Evolutionary conservation across 37 sponge, comb jelly and placozoan species (phyloP), one percentile per base, ranked within the genome.

Genomic region (Oopsacas minuta): DNA sequence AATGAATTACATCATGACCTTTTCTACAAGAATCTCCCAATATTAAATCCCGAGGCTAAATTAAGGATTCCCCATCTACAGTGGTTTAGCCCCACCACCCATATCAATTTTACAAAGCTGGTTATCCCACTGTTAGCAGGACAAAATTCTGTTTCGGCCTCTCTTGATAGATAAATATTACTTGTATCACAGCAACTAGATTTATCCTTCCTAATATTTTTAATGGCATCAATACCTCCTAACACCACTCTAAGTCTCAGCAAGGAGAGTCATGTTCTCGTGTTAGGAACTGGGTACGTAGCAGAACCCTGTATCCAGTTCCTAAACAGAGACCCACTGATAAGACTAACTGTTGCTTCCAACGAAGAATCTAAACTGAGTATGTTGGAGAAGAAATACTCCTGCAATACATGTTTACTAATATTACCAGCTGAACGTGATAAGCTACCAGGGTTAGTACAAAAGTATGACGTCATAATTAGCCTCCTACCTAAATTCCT

Each of bases 261-360:
- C n/a, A 83, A 39, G 36, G 81, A 85, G 34, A 84, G 85, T 69
- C 37, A 86, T 8, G 92, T 98, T 5, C 89, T 98, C 30, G 82
- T 98, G 39, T 84, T 98, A 35, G 99, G 99, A 0, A 93, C 99
- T 0, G 96, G 99, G 5, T 86, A 81, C 52, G 91, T 90, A 0
- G 86, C 89, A 7, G 89, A 52, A 23, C 99, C 99, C 20, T 61
- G 95, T 37, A 89, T 98, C 17, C 91, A 95, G 81, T 93, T 88
- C 38, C 86, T 98, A 39, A 87, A 91, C 23, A 82, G 89, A 36
- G 84, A 88, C 23, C 84, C 89, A 15, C 36, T 35, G 28, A 37
- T 90, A n/a, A 51, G 83, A 37, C 84, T 97, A 12, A 94, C 93
- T 36, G 83, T 97, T 0, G 99, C 96, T 97, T 35, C 85, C 89